Evolutionary conservation across 2,888 invertebrate genomes (phyloP).

Genomic region (Julus scanicus): DNA sequence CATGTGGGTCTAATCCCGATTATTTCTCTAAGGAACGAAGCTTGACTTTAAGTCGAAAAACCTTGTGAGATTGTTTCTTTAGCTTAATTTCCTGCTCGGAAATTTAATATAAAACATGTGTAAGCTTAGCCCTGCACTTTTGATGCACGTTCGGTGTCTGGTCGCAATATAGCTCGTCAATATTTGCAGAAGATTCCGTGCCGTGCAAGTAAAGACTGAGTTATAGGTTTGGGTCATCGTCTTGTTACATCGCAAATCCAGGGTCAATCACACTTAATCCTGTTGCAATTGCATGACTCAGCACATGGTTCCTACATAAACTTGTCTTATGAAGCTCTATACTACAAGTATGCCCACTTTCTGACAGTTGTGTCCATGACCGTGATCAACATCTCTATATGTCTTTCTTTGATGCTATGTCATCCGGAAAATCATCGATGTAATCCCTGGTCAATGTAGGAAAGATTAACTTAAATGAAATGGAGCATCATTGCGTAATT

Average conservation of each 20-base stretch:
- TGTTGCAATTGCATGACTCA: constrained; percentile 1
- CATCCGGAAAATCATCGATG: not conserved
- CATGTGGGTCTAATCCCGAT: not conserved
- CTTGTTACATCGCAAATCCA: constrained; percentile 28
- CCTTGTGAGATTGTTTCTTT: not conserved
- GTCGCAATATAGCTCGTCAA: not conserved
- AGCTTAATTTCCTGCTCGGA: constrained; percentile 33
- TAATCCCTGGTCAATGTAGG: not conserved
- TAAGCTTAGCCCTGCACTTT: not conserved
- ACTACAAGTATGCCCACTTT: not conserved
- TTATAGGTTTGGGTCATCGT: constrained; percentile 20
- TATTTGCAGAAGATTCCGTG: not conserved
- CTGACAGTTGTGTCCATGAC: constrained; percentile 27
- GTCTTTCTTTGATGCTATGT: not conserved
- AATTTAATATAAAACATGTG: constrained; percentile 22
- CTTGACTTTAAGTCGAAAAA: constrained; percentile 23
- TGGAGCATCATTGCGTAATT: not conserved
- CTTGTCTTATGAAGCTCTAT: not conserved
- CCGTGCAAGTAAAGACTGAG: not conserved
- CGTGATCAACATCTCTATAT: not conserved
- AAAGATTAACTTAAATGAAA: not conserved
- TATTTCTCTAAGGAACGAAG: constrained; percentile 18
- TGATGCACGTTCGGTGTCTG: constrained; percentile 20
- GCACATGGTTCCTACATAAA: not conserved
- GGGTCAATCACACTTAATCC: constrained; percentile 33